Evolutionary conservation across 2,888 invertebrate genomes (phyloP), one percentile per base, ranked within the genome.

Genomic region (Rhamphomyia laevipes): DNA sequence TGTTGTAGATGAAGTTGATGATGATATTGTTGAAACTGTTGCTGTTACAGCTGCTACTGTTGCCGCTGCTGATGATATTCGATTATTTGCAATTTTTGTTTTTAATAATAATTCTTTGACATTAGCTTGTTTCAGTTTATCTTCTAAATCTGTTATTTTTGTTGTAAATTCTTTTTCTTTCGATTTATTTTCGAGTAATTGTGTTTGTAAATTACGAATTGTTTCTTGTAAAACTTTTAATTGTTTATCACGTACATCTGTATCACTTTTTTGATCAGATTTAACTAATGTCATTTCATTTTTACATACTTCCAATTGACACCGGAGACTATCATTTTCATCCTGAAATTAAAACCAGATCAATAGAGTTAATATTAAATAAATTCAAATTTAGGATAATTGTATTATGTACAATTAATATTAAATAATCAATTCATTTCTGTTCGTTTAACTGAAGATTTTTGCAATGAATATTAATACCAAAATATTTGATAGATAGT

Each of bases 231-330:
- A 55, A 13, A 71, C 70, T 66, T 84, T 82, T 56, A 91, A 80
- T 68, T 92, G 90, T 60, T 88, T 86, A 17, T 90, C 89, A 65
- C 90, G 89, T 51, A 84, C 81, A 52, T 89, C 86, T 57, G 86
- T 74, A 59, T 87, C 86, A 48, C 81, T 77, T 63, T 83, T 81
- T 43, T 82, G 77, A 62, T 93, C 93, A 23, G 81, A 78, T 63
- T 90, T 87, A 21, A 92, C 78, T 35, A 93, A 76, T 59, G 89
- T 90, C 45, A 92, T 86, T 74, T 95, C 94, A 69, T 93, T 93
- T 68, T 91, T 91, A 64, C 90, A 91, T 1, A 93, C 94, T 69
- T 93, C 93, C 60, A 94, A 68, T 72, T 92, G 90, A 69, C 92
- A 93, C 52, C 86, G 80, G 30, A 95, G 74, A 57, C 86, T 86